A percentile compares a stretch with the other conserved stretches of the same genome.
Evolutionary conservation across 2,113 vertebrate genomes (phyloP).

Genomic region (Acrocephalus arundinaceus): DNA sequence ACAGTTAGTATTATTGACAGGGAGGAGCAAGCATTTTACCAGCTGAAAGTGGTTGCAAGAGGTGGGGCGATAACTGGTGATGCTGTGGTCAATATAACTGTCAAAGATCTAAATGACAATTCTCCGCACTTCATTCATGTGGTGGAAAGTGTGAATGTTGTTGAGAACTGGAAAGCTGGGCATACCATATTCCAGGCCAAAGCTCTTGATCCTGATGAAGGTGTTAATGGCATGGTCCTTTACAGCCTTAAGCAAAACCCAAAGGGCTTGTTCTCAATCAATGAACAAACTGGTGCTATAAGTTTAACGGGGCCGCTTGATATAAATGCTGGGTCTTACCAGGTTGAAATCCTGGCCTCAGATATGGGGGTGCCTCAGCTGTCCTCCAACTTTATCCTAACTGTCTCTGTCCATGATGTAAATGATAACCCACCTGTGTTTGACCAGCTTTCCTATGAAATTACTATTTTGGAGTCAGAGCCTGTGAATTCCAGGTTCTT

Average conservation of each 20-base stretch:
- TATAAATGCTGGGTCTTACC: constrained; percentile 87
- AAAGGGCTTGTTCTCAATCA: constrained; percentile 85
- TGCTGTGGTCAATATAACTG: constrained; percentile 89
- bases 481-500: constrained; percentile 97
- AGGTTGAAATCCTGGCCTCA: constrained; percentile 88
- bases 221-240: constrained; percentile 85
- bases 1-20: constrained; percentile 88
- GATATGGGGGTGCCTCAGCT: constrained; percentile 90
- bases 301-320: constrained; percentile 86
- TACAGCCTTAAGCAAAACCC: constrained; percentile 94
- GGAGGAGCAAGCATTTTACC: constrained; percentile 92
- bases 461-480: constrained; percentile 89
- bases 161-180: constrained; percentile 94
- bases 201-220: constrained; percentile 91
- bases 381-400: constrained; percentile 86
- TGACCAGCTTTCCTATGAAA: constrained; percentile 96
- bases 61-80: constrained; percentile 91
- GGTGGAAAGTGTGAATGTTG: constrained; percentile 89
- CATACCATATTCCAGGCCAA: constrained; percentile 93
- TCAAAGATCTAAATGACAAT: constrained; percentile 97
- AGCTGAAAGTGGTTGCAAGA: constrained; percentile 90
- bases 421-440: constrained; percentile 94
- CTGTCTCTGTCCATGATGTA: constrained; percentile 92
- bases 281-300: constrained; percentile 86
- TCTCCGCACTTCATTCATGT: constrained; percentile 87